Evolutionary conservation across 2,113 vertebrate genomes (phyloP), one percentile per base, ranked within the genome.

Genomic region (Indicator maculatus): DNA sequence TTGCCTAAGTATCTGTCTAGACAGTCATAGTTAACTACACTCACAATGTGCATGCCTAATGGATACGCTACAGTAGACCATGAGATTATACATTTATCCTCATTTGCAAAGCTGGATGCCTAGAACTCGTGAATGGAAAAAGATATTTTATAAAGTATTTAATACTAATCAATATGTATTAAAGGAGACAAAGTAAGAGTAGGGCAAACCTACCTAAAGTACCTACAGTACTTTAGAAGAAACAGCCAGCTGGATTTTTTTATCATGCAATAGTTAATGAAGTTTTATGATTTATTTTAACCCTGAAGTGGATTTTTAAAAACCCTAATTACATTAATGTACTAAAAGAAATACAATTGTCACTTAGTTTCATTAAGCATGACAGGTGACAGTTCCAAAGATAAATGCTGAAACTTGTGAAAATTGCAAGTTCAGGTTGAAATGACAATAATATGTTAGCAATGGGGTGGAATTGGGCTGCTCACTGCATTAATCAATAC

Each of bases 111-210:
- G 83, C 60, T 90, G 69, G 47, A 69, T 93, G 79, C 69, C 67
- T 91, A 88, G 64, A 94, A 88, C 53, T 83, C 69, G 11, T 67
- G 65, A 88, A 88, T 86, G 76, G 87, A 66, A 86, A 93, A 93
- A 76, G 60, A 83, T 83, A 77, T 5, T 65, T 77, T 89, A 70
- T 61, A 27, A 93, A 93, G 91, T 88, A 88, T 95, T 95, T 95
- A 88, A 96, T 95, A 65, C 82, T 86, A 89, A 95, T 94, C 94
- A 93, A 89, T 94, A 88, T 92, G 95, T 94, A 92, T 95, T 93
- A 94, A 86, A 93, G n/a, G 58, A 93, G 95, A 94, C 87, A 95
- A 88, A 93, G 69, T 90, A 93, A 88, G 30, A 82, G 53, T 71
- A 90, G 65, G 39, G 12, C 69, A 95, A 88, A 65, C 9, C 50